Percentiles rank a stretch among this genome's conserved stretches.
Conservation (phyloP, 2,797 vertebrate species). For the Pangasius larnaudii region DNA sequence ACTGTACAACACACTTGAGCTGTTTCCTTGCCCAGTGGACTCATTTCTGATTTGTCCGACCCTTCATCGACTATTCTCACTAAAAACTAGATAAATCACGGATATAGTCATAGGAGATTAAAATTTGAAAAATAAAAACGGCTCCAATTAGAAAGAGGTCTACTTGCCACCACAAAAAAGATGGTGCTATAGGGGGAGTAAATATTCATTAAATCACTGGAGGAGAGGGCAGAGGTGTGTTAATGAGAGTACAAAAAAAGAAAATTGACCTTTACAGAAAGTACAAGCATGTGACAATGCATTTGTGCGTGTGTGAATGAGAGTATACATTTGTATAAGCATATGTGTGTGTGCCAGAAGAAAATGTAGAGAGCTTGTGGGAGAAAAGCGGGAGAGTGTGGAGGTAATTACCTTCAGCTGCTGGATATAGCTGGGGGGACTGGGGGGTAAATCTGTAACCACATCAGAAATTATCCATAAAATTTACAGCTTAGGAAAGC, state of each 20-base stretch:
- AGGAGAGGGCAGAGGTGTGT: neutral
- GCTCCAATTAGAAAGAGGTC: neutral
- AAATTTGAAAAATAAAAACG: neutral
- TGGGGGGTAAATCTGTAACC: conserved; percentile 73
- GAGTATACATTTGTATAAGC: neutral
- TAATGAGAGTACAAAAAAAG: neutral
- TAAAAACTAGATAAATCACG: neutral
- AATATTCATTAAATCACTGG: neutral
- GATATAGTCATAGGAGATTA: neutral
- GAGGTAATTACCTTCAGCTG: conserved; percentile 76
- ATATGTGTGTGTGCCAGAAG: conserved; percentile 30
- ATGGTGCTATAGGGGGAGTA: neutral
- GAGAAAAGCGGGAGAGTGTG: conserved; percentile 51
- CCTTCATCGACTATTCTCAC: neutral
- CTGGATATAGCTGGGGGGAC: conserved; percentile 62
- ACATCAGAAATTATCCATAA: conserved; percentile 81
- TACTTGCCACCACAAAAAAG: neutral
- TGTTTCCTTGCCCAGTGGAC: neutral
- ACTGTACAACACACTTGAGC: neutral
- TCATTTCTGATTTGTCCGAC: neutral
- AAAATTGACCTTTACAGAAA: neutral
- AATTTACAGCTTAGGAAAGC: conserved; percentile 77
- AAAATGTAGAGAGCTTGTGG: conserved; percentile 45
- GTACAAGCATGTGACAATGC: neutral
- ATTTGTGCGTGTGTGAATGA: neutral